Percentiles rank a stretch among this genome's conserved stretches.
phyloP scores from a whole-genome alignment of 2,888 invertebrate species.

The Cyclophora punctaria region DNA sequence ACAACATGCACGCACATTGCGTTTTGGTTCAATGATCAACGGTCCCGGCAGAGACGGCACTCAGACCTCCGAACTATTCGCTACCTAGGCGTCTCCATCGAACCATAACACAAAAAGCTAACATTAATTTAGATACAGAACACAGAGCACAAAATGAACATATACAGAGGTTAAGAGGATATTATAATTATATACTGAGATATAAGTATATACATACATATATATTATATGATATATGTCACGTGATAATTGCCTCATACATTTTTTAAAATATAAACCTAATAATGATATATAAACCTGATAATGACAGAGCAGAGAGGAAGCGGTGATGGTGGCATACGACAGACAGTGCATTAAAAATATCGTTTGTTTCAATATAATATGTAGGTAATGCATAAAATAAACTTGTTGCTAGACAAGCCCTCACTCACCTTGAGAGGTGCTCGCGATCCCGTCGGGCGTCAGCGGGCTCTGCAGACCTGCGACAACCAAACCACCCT shows the following conservation, averaged over 20 bases:
- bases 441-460: conserved; percentile 85
- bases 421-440: conserved; percentile 88
- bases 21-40: conserved; percentile 70
- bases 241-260: conserved; percentile 74
- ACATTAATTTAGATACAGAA: conserved; percentile 70
- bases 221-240: conserved; percentile 52
- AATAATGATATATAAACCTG: conserved; percentile 72
- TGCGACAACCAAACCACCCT: conserved; percentile 36
- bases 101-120: conserved; percentile 73
- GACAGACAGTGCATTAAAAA: conserved; percentile 77
- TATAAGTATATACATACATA: conserved; percentile 47
- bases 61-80: conserved; percentile 22
- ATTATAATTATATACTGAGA: conserved; percentile 41
- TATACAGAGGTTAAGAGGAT: conserved; percentile 65
- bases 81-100: conserved; percentile 51
- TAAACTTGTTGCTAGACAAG: conserved; percentile 71
- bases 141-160: conserved; percentile 73
- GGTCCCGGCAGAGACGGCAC: conserved; percentile 12
- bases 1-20: conserved; percentile 70
- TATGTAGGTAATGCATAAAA: conserved; percentile 74
- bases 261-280: conserved; percentile 65
- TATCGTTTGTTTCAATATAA: conserved; percentile 73
- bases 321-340: conserved; percentile 77
- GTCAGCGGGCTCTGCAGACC: conserved; percentile 77
- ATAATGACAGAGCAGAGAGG: conserved; percentile 77